Evolutionary conservation across 92 coral and sea anemone genomes (phyloP).

Genomic region (Epizoanthus illoricatus): DNA sequence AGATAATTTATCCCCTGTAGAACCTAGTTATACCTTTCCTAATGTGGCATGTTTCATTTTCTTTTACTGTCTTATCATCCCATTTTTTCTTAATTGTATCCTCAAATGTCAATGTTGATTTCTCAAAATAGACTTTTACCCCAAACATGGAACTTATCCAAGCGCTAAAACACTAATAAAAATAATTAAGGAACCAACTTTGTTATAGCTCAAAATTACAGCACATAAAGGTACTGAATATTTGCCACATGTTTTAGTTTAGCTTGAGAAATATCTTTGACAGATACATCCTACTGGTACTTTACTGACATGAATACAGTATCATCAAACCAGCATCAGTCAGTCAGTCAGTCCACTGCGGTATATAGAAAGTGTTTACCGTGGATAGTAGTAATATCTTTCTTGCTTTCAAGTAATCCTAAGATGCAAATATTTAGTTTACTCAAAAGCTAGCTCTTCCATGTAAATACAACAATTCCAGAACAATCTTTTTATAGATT

Average conservation of each 20-base stretch:
- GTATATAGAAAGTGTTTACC: too few relatives aligned
- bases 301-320: too few relatives aligned
- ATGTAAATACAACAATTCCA: neutral
- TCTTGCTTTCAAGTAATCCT: neutral
- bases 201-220: neutral
- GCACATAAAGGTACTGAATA: too few relatives aligned
- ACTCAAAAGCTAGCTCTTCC: neutral
- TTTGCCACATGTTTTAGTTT: too few relatives aligned
- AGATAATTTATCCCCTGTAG: neutral
- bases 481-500: neutral
- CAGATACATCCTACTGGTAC: too few relatives aligned
- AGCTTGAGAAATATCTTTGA: too few relatives aligned
- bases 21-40: neutral
- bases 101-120: neutral
- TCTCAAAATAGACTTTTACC: neutral
- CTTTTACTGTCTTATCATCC: neutral
- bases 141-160: slow-evolving; percentile 5
- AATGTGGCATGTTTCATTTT: neutral
- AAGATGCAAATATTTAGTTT: neutral
- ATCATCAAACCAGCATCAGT: neutral
- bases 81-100: neutral
- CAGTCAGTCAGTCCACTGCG: neutral
- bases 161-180: neutral
- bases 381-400: neutral
- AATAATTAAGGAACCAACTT: neutral